phyloP scores from a whole-genome alignment of 2,113 vertebrate genomes.

The Ailuropoda melanoleuca region DNA sequence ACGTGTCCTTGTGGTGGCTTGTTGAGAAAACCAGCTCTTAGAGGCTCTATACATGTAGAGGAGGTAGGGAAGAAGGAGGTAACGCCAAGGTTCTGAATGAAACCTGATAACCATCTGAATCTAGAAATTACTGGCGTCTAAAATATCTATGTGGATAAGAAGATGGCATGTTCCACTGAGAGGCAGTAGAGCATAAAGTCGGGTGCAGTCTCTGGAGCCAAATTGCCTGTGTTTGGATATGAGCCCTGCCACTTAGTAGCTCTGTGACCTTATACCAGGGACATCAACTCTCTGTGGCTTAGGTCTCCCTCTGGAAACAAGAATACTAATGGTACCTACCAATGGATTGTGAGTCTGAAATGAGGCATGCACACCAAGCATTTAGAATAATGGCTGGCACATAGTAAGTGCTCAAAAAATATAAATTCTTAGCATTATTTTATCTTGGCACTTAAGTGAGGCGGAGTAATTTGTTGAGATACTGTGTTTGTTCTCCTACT shows the following conservation, averaged over 20 bases:
- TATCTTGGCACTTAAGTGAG: not conserved
- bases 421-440: conserved; percentile 3
- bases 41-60: not conserved
- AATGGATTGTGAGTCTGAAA: not conserved
- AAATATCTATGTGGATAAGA: not conserved
- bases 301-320: not conserved
- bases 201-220: not conserved
- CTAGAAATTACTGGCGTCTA: not conserved
- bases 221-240: not conserved
- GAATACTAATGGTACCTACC: not conserved
- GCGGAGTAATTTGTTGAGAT: not conserved
- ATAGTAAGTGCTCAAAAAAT: not conserved
- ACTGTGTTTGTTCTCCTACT: not conserved
- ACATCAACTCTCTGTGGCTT: not conserved
- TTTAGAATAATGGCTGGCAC: not conserved
- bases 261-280: not conserved
- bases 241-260: not conserved
- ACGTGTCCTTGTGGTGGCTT: not conserved
- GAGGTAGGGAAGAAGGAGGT: not conserved
- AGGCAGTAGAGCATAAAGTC: not conserved
- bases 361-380: not conserved
- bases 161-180: not conserved
- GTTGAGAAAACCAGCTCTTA: not conserved
- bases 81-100: not conserved
- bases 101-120: not conserved